Evolutionary conservation across 2,888 invertebrate genomes (phyloP).

Genomic region (Peribatodes rhomboidaria): DNA sequence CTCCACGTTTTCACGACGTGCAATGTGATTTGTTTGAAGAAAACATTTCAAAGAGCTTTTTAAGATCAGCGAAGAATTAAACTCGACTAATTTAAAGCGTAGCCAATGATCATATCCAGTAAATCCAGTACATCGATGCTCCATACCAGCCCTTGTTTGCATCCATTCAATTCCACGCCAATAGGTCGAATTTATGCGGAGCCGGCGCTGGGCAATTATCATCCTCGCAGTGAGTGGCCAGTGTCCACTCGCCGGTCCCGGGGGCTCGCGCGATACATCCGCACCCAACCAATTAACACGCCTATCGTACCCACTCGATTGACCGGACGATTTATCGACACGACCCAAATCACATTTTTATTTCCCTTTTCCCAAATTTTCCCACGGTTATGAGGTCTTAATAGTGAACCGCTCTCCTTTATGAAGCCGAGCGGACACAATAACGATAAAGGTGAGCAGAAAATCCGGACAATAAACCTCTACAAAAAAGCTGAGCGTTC

Average conservation of each 20-base stretch:
- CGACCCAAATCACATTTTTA: slow-evolving; percentile 54
- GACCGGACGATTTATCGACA: slow-evolving; percentile 76
- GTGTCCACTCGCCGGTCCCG: slow-evolving; percentile 68
- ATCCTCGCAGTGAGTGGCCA: slow-evolving; percentile 77
- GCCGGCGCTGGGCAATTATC: slow-evolving; percentile 76
- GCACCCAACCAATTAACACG: slow-evolving; percentile 81
- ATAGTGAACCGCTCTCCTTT: slow-evolving; percentile 80
- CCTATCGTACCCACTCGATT: slow-evolving; percentile 78
- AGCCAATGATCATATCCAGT: slow-evolving; percentile 47
- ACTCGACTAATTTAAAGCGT: neutral
- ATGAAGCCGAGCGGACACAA: slow-evolving; percentile 85
- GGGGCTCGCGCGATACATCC: slow-evolving; percentile 52
- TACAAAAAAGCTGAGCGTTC: slow-evolving; percentile 82
- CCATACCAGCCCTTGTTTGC: slow-evolving; percentile 61
- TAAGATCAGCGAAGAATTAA: neutral
- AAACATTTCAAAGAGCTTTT: neutral
- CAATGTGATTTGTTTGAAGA: neutral
- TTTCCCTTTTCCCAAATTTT: slow-evolving; percentile 65
- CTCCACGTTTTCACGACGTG: neutral
- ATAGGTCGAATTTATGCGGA: slow-evolving; percentile 73
- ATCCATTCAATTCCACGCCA: slow-evolving; percentile 74
- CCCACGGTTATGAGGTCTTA: slow-evolving; percentile 86
- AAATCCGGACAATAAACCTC: slow-evolving; percentile 86
- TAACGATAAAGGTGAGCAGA: slow-evolving; percentile 85
- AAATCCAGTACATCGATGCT: slow-evolving; percentile 41